Evolutionary conservation across 2,113 vertebrate genomes (phyloP).

Genomic region (Phasianus colchicus): DNA sequence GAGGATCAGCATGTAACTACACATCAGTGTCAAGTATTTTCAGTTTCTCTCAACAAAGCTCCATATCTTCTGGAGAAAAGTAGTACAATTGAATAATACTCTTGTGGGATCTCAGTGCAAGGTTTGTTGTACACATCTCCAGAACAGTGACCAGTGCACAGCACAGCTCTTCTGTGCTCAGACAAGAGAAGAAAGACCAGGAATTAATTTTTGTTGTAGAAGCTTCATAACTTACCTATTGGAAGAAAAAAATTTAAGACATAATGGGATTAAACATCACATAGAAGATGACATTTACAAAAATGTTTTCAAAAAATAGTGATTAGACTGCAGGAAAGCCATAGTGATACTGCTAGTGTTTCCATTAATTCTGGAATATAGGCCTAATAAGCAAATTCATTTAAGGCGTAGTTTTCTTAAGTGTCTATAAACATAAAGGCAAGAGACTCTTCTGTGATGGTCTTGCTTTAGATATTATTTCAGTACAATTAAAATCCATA

Average conservation of each 20-base stretch:
- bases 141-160: background rate
- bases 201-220: background rate
- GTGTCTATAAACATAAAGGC: background rate
- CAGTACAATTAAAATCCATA: background rate
- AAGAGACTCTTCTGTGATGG: background rate
- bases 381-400: background rate
- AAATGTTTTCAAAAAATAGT: background rate
- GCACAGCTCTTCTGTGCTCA: background rate
- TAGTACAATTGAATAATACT: background rate
- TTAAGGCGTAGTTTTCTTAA: background rate
- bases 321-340: background rate
- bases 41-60: background rate
- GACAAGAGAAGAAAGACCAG: background rate
- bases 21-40: background rate
- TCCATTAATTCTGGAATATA: background rate
- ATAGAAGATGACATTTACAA: background rate
- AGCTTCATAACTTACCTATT: background rate
- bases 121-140: background rate
- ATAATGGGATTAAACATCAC: background rate
- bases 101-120: background rate
- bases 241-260: background rate
- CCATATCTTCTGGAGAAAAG: background rate
- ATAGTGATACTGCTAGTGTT: background rate
- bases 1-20: background rate
- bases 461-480: background rate